These are phyloP conservation scores for Odocoileus hemionus DNA, from an alignment of 2,113 vertebrate genomes.

Conservation along the genomic window DNA sequence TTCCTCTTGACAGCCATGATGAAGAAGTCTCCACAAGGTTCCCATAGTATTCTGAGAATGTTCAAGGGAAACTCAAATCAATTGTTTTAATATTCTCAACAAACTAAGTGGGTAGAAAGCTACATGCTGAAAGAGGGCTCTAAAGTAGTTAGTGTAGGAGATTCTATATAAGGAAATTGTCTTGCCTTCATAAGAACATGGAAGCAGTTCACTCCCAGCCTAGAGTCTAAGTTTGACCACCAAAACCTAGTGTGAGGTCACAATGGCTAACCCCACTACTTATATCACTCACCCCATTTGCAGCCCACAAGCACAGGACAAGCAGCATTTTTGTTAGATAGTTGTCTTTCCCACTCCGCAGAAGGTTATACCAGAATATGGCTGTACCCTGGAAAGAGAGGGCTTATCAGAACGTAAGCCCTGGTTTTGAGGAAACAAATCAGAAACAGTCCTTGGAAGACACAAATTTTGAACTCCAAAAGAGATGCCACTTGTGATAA, in stretches of 20 bases:
- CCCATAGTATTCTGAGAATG: background rate
- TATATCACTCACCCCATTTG: conserved; percentile 90
- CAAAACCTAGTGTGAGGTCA: background rate
- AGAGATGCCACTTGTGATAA: background rate
- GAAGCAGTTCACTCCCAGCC: background rate
- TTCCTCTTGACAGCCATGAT: background rate
- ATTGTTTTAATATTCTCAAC: background rate
- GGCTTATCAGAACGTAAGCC: background rate
- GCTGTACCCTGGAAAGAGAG: conserved; percentile 85
- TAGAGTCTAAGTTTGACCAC: background rate
- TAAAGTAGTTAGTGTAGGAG: background rate
- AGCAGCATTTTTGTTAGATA: conserved; percentile 90
- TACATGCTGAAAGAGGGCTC: background rate
- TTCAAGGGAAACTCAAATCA: background rate
- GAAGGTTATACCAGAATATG: conserved; percentile 95
- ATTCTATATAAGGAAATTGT: background rate
- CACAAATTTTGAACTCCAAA: background rate
- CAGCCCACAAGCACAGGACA: conserved; percentile 92
- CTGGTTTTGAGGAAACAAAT: background rate
- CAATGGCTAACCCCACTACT: background rate
- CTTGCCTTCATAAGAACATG: background rate
- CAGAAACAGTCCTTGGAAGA: background rate
- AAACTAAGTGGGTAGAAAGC: background rate
- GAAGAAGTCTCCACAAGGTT: background rate
- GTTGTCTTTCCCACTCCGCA: conserved; percentile 90